phyloP scores from a whole-genome alignment of 2,113 vertebrate species.

The Oncorhynchus tshawytscha region DNA sequence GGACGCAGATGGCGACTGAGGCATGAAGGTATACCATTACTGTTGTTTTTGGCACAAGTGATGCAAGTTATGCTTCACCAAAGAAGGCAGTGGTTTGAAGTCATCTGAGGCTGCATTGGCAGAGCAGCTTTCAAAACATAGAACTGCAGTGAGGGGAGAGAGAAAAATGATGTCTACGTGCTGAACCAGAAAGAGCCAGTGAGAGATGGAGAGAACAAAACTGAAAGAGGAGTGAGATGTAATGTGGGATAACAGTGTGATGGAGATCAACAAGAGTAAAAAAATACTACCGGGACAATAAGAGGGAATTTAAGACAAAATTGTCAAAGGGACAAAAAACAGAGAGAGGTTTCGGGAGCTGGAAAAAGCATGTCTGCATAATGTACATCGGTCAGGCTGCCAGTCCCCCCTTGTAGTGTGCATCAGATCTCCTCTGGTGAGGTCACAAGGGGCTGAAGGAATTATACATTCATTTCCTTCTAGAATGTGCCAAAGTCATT shows the following conservation, averaged over 20 bases:
- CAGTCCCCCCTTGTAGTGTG: not conserved
- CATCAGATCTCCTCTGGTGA: not conserved
- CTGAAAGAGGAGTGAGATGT: not conserved
- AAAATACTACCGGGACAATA: not conserved
- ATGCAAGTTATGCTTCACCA: too few species aligned
- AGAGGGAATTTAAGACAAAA: not conserved
- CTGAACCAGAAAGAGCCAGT: too few species aligned
- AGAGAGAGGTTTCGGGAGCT: not conserved
- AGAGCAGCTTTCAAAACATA: not conserved
- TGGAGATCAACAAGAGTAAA: not conserved
- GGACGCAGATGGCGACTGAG: not conserved
- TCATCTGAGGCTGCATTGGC: not conserved
- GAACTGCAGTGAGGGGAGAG: not conserved
- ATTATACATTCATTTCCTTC: not conserved
- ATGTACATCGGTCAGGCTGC: not conserved
- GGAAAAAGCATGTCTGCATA: not conserved
- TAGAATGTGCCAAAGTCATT: not conserved
- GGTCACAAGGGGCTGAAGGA: not conserved
- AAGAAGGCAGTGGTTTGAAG: too few species aligned
- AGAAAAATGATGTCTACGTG: not conserved
- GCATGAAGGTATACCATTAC: slow-evolving; percentile 2
- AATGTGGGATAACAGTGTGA: not conserved
- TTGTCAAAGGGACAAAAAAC: not conserved
- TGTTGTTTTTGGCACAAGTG: too few species aligned
- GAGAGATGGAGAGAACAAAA: too few species aligned